These are phyloP conservation scores for Idaea straminata DNA, from an alignment of 2,888 invertebrate species.

Conservation along the genomic window DNA sequence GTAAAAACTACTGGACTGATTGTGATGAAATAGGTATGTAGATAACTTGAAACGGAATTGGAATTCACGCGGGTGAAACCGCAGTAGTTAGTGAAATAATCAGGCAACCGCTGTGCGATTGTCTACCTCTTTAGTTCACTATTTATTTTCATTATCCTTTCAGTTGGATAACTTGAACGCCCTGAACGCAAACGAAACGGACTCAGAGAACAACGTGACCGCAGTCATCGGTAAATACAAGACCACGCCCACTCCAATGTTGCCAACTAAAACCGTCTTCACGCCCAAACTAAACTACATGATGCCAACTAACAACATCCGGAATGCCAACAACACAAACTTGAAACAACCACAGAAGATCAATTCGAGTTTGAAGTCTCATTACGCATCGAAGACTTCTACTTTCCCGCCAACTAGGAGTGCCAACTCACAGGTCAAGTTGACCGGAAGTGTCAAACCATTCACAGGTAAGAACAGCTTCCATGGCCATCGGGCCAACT, in stretches of 20 bases:
- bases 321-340: conserved; percentile 67
- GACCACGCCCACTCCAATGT: conserved; percentile 66
- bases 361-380: conserved; percentile 55
- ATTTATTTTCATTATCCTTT: conserved; percentile 17
- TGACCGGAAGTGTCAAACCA: conserved; percentile 54
- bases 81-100: too few species aligned
- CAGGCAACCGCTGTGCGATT: too few species aligned
- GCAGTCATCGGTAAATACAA: conserved; percentile 72
- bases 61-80: too few species aligned
- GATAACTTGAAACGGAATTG: too few species aligned
- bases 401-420: conserved; percentile 73
- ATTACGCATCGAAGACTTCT: conserved; percentile 67
- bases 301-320: conserved; percentile 69
- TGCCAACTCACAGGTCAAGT: conserved; percentile 62
- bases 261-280: conserved; percentile 66
- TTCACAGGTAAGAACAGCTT: conserved; percentile 66
- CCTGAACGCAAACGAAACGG: conserved; percentile 64
- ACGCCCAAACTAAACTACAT: conserved; percentile 71
- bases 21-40: too few species aligned
- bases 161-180: conserved; percentile 70
- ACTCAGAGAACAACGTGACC: conserved; percentile 71
- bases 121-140: too few species aligned
- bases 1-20: conserved; percentile 4
- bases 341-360: conserved; percentile 62
- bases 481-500: conserved; percentile 69